phyloP scores from a whole-genome alignment of 2,797 vertebrate species.

The Eulemur albifrons region DNA sequence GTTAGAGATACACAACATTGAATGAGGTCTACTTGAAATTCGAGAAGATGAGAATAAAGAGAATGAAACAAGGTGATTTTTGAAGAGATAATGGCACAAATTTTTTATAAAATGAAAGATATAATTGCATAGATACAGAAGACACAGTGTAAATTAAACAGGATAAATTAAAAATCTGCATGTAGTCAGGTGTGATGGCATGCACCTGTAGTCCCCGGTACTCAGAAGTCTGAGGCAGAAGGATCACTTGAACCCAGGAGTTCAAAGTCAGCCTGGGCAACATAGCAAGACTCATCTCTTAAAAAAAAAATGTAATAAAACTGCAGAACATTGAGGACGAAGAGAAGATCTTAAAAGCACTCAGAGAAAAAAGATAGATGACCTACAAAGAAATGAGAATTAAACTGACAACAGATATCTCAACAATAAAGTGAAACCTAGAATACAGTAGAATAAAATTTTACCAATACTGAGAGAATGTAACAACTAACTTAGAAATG shows the following conservation, averaged over 20 bases:
- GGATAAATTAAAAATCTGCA: background rate
- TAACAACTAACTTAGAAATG: background rate
- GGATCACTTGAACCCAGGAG: background rate
- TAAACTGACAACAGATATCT: background rate
- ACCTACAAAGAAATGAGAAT: background rate
- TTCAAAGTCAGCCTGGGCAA: background rate
- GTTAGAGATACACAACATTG: background rate
- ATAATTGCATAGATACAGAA: background rate
- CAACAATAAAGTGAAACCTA: background rate
- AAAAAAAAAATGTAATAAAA: background rate
- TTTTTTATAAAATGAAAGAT: constrained; percentile 1
- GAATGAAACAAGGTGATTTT: background rate
- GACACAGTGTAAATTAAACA: background rate
- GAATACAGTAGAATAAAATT: background rate
- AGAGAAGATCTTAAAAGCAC: background rate
- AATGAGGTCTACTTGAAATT: background rate
- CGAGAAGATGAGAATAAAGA: background rate
- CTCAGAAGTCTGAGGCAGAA: background rate
- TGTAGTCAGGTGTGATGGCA: background rate
- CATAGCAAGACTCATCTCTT: background rate
- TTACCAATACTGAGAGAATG: background rate
- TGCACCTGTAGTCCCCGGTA: background rate
- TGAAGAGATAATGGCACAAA: background rate
- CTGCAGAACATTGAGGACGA: background rate
- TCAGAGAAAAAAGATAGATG: background rate